Base-by-base conservation (phyloP, 2,888 invertebrate genomes). In the Eudasyphora cyanicolor region DNA sequence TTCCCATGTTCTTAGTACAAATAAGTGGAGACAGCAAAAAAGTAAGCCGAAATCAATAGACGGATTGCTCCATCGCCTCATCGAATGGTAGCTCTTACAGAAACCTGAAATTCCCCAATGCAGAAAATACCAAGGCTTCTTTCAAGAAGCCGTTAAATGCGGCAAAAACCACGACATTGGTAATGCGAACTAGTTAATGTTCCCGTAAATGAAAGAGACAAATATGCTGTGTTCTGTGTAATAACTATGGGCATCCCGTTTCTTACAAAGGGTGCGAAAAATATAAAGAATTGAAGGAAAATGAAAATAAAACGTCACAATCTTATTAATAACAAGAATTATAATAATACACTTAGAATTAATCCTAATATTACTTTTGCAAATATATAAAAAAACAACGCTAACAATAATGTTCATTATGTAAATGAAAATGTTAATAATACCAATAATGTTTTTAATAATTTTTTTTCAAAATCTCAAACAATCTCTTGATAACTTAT, bases 61-160 rank as follows among this genome's bases (percentile, higher is more conserved):
- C 3, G 29, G 42, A 6, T 32, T 81, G 3, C 45, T 81, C 1
- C 54, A 79, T 14, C 57, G 69, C 1, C 73, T 64, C 10, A 60
- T 81, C 3, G 12, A 29, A 1, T 84, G 81, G 81, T 67, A 84
- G 51, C 5, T 21, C 2, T 24, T 82, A 10, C 57, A 42, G 19
- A 75, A 76, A 69, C 49, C 67, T 0, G 49, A n/a, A 19, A n/a
- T 19, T 49, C 49, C 5, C 14, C 14, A 69, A 14, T 49, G 54
- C n/a, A 32, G 17, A 1, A 80, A 67, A 57, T 82, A 57, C n/a
- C n/a, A n/a, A n/a, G n/a, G n/a, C n/a, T n/a, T n/a, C n/a, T n/a
- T n/a, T n/a, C n/a, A n/a, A n/a, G n/a, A n/a, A n/a, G n/a, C n/a
- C 17, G 79, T 79, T 0, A 82, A 79, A 69, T 79, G 82, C 17